Conservation (phyloP, 2,888 invertebrate genomes). For the Mamestra brassicae region DNA sequence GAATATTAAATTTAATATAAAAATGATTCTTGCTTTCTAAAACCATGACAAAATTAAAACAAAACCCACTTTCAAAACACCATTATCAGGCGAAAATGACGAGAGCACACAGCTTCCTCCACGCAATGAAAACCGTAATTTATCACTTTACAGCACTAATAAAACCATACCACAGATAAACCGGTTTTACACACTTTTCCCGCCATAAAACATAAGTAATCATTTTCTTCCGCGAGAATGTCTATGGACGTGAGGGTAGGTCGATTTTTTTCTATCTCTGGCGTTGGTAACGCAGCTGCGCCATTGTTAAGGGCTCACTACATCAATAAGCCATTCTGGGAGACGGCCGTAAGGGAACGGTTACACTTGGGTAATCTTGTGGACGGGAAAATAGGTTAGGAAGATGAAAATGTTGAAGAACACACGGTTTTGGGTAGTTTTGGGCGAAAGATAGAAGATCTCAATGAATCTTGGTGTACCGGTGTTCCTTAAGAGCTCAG, state of each 20-base stretch:
- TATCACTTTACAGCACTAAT: conserved; percentile 45
- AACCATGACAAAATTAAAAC: neutral
- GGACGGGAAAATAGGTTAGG: neutral
- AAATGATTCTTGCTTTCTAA: neutral
- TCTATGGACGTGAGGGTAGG: conserved; percentile 63
- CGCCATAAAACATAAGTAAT: conserved; percentile 64
- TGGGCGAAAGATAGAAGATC: neutral
- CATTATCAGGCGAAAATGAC: neutral
- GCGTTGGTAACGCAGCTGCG: conserved; percentile 77
- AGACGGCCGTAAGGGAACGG: conserved; percentile 74
- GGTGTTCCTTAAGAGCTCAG: too few relatives aligned
- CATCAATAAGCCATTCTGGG: conserved; percentile 87
- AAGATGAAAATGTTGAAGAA: neutral
- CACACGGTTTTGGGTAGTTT: neutral
- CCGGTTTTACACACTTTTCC: conserved; percentile 52
- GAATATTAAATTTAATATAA: neutral
- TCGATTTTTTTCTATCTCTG: conserved; percentile 70
- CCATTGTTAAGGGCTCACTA: conserved; percentile 80
- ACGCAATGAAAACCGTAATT: conserved; percentile 34
- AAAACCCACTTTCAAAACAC: neutral
- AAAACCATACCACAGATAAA: conserved; percentile 49
- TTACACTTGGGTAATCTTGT: conserved; percentile 56
- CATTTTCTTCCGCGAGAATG: conserved; percentile 64
- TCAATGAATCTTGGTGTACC: neutral
- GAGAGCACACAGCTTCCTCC: neutral